Conservation (phyloP, 1,140 invertebrate species). For the Heterodera carotae region DNA sequence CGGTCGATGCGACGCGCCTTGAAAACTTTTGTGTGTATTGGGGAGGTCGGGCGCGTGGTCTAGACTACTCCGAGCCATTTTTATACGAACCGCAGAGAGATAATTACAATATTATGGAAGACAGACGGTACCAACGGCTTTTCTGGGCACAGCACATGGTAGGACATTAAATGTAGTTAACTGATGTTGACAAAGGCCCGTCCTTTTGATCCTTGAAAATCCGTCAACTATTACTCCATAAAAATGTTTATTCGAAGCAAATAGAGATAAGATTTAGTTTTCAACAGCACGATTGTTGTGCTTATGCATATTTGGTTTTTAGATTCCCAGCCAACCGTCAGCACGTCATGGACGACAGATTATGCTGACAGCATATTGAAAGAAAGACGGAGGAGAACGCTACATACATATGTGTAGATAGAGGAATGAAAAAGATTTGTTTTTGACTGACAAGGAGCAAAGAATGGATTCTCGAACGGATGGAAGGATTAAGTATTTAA, state of each 20-base stretch:
- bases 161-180: background rate
- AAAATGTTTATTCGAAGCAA: too few species aligned
- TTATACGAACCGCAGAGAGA: slow-evolving; percentile 40
- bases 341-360: slow-evolving; percentile 46
- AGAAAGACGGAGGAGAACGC: background rate
- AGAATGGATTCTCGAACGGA: too few species aligned
- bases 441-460: too few species aligned
- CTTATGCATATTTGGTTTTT: too few species aligned
- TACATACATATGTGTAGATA: background rate
- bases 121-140: slow-evolving; percentile 43
- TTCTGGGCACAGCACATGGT: slow-evolving; percentile 34
- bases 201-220: background rate
- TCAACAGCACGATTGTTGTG: too few species aligned
- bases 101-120: slow-evolving; percentile 41
- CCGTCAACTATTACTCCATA: too few species aligned
- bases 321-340: background rate
- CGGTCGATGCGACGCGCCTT: slow-evolving; percentile 35
- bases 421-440: background rate
- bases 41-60: slow-evolving; percentile 43
- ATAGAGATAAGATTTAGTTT: too few species aligned
- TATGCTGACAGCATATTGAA: slow-evolving; percentile 44
- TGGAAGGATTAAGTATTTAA: too few species aligned
- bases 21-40: slow-evolving; percentile 48
- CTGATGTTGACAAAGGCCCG: too few species aligned
- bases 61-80: slow-evolving; percentile 45